Evolutionary conservation across 2,113 vertebrate species (phyloP).

Genomic region (Nothoprocta perdicaria): DNA sequence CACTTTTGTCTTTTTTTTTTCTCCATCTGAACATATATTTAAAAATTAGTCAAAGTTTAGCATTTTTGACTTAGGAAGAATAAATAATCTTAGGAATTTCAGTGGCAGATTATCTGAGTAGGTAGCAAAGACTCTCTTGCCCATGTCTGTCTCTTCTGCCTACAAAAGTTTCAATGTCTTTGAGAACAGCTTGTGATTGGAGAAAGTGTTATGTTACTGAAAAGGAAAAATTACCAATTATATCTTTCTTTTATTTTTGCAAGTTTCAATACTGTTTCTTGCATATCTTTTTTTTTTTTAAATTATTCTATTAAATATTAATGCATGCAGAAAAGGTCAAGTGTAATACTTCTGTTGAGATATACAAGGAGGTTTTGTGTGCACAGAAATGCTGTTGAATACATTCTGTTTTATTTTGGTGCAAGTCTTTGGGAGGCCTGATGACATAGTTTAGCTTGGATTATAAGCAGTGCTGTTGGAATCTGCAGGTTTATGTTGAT

Average conservation of each 20-base stretch:
- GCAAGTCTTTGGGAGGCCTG: not conserved
- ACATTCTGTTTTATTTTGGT: not conserved
- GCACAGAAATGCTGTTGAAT: not conserved
- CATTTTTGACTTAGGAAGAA: not conserved
- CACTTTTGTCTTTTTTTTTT: not conserved
- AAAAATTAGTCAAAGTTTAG: not conserved
- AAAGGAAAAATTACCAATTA: not conserved
- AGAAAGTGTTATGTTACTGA: not conserved
- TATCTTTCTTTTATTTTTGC: not conserved
- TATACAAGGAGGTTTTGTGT: not conserved
- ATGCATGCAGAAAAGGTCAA: not conserved
- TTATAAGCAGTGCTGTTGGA: not conserved
- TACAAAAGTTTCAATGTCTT: not conserved
- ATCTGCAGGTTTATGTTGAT: not conserved
- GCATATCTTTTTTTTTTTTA: rapidly evolving
- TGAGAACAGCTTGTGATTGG: not conserved
- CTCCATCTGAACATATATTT: not conserved
- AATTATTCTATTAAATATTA: not conserved
- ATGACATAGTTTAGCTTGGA: not conserved
- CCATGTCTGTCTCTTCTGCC: not conserved
- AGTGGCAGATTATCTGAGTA: not conserved
- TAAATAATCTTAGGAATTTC: not conserved
- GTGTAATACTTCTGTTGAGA: not conserved
- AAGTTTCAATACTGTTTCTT: not conserved
- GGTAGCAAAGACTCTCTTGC: not conserved